Evolutionary conservation across 2,113 vertebrate genomes (phyloP).

Genomic region (Stigmatopora argus): DNA sequence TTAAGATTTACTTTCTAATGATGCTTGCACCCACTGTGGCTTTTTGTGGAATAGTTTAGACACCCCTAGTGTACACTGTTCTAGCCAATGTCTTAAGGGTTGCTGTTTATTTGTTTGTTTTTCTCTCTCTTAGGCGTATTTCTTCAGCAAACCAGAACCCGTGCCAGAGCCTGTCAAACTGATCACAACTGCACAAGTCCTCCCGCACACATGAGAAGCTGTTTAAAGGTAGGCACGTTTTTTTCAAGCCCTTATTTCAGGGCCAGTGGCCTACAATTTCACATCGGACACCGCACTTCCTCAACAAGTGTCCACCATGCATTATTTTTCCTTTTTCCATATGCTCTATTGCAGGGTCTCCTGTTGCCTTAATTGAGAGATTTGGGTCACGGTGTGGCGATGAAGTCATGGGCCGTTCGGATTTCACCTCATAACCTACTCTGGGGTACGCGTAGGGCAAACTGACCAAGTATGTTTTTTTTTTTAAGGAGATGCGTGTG

Average conservation of each 20-base stretch:
- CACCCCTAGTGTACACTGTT: too few species aligned
- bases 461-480: conserved; percentile 42
- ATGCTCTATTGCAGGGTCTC: conserved; percentile 65
- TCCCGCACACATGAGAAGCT: conserved; percentile 51
- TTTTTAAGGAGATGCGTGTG: conserved; percentile 36
- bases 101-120: neutral
- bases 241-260: conserved; percentile 1
- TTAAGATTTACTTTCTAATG: too few species aligned
- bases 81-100: conserved; percentile 21
- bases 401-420: conserved; percentile 57
- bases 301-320: conserved; percentile 23
- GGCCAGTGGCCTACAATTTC: conserved; percentile 6
- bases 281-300: conserved; percentile 51
- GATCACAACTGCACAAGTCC: conserved; percentile 4
- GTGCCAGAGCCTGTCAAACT: neutral
- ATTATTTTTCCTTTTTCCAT: conserved; percentile 40
- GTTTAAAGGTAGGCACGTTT: conserved; percentile 43
- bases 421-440: conserved; percentile 48
- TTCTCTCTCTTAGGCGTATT: conserved; percentile 74
- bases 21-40: too few species aligned
- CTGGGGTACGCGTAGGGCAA: conserved; percentile 23
- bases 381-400: conserved; percentile 55
- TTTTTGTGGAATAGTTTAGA: too few species aligned
- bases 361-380: conserved; percentile 67
- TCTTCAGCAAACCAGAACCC: conserved; percentile 79